Evolutionary conservation across 2,888 invertebrate species (phyloP), one percentile per base, ranked within the genome.

Genomic region (Cephus nigrinus): DNA sequence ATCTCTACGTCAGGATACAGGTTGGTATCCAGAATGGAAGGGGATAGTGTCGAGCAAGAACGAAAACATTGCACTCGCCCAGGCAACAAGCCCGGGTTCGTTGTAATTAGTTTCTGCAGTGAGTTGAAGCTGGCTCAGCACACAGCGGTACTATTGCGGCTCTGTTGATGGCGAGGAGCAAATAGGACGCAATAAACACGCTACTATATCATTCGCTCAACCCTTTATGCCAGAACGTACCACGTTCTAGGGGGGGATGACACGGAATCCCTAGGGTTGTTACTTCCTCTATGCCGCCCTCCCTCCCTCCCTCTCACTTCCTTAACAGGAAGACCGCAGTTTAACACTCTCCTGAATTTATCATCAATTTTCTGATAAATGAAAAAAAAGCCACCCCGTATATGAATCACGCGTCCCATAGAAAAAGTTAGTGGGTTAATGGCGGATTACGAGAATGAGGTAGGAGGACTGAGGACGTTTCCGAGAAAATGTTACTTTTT

Each of bases 141-240:
- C 74, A 80, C 77, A 74, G 36, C 68, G 40, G 74, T 76, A 76
- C 78, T 78, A 78, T 78, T 78, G 78, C 78, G 78, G 76, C 71
- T 35, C 75, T 74, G 75, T 77, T 80, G 84, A 84, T 82, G 79
- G 81, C 81, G 75, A 81, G 80, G 79, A 81, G 82, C 82, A 84
- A 85, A 84, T 83, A 83, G 83, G 84, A 88, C 87, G 87, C 87
- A 87, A 88, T 89, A 89, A 89, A 89, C 88, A 87, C 84, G 83
- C 84, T 80, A 86, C 87, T 88, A 85, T 83, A 87, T 89, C 87
- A 88, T 88, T 85, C 86, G 81, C 83, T 85, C 86, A 87, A 86
- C 85, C 88, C 88, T 88, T 89, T 88, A 86, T 84, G 81, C 86
- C 83, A 74, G 31, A 30, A 31, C 35, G 36, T 31, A 71, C 68